Percentiles rank a stretch among this genome's conserved stretches.
Conservation (phyloP, 2,797 vertebrate genomes). For the Smutsia gigantea region DNA sequence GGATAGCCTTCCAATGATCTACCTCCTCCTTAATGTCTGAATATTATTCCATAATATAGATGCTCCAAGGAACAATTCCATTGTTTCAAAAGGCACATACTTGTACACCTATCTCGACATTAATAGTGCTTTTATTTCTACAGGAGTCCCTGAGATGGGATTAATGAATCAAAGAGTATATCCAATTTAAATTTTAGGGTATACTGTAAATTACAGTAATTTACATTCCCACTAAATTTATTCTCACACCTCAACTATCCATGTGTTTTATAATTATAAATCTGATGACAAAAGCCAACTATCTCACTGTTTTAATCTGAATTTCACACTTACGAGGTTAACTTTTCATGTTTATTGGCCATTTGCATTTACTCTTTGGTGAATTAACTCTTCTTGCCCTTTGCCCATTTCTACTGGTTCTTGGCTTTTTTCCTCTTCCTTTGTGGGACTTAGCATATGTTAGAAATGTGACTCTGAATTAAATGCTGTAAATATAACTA, state of each 20-base stretch:
- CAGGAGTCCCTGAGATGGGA: not conserved
- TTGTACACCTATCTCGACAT: not conserved
- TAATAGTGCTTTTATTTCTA: conserved; percentile 6
- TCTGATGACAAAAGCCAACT: not conserved
- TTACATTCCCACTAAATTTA: not conserved
- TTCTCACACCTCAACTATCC: not conserved
- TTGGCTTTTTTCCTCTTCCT: not conserved
- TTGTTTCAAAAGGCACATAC: conserved; percentile 19
- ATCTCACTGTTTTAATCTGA: conserved; percentile 5
- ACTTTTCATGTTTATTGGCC: not conserved
- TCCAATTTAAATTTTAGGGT: not conserved
- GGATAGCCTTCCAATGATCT: not conserved
- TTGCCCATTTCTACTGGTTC: conserved; percentile 1
- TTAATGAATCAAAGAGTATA: not conserved
- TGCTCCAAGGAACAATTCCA: not conserved
- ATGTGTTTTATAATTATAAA: not conserved
- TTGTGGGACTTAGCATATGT: not conserved
- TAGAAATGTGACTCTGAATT: not conserved
- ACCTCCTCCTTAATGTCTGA: not conserved
- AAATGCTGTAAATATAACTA: not conserved
- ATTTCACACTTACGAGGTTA: not conserved
- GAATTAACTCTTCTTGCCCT: conserved; percentile 8
- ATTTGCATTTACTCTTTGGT: conserved; percentile 21
- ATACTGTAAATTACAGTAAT: not conserved
- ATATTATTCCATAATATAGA: not conserved